Conservation (phyloP, 2,113 vertebrate species). For the Calyptommatus sinebrachiatus region DNA sequence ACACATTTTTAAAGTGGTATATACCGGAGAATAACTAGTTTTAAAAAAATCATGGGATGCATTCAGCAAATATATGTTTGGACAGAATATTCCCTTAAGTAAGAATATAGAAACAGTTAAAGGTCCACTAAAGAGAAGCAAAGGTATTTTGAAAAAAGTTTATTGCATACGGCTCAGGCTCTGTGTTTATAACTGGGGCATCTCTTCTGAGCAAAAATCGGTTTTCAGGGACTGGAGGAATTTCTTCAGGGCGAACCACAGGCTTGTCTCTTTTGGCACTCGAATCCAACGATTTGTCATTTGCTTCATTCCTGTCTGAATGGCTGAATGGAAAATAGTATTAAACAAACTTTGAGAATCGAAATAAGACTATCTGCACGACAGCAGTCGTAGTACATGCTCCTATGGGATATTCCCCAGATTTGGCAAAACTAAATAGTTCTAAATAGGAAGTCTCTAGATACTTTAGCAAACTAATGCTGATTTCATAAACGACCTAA, state of each 20-base stretch:
- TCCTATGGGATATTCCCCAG: not conserved
- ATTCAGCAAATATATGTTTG: not conserved
- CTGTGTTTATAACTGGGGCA: conserved; percentile 74
- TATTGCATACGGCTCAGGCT: conserved; percentile 80
- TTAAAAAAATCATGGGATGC: not conserved
- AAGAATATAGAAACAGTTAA: not conserved
- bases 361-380: not conserved
- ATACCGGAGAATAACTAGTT: not conserved
- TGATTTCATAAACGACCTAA: not conserved
- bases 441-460: not conserved
- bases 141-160: not conserved
- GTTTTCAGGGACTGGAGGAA: conserved; percentile 96
- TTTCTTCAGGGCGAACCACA: conserved; percentile 93
- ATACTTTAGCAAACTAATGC: not conserved
- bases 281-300: conserved; percentile 73
- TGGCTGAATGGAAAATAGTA: conserved; percentile 59
- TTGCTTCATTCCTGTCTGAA: conserved; percentile 68
- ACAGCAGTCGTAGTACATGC: not conserved
- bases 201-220: conserved; percentile 92
- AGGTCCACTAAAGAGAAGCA: not conserved
- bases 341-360: not conserved
- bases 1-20: not conserved
- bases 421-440: not conserved
- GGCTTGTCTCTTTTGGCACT: conserved; percentile 88
- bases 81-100: no score